Conservation (phyloP, 2,888 invertebrate genomes). For the Lucinisca nassula region DNA sequence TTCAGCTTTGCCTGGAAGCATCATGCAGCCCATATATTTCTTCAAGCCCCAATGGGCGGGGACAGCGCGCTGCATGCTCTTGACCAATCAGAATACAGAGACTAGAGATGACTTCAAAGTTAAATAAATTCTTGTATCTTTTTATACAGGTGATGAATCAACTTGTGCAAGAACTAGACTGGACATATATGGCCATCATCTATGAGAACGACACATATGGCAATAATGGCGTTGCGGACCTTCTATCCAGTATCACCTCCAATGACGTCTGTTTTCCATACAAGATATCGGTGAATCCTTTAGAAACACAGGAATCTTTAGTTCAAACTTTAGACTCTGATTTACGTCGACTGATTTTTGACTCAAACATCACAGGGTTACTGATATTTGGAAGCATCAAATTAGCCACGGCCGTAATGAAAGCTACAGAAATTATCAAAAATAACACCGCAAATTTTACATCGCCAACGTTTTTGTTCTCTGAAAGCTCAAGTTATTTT, state of each 20-base stretch:
- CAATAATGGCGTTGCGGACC: constrained; percentile 24
- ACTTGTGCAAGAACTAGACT: constrained; percentile 37
- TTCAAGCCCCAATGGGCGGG: no score
- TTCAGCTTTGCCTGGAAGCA: no score
- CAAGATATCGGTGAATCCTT: constrained; percentile 13
- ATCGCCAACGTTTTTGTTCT: constrained; percentile 53
- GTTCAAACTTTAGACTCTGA: neutral
- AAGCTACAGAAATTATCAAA: constrained; percentile 35
- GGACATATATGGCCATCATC: constrained; percentile 60
- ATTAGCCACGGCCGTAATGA: constrained; percentile 25
- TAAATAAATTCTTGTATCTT: no score
- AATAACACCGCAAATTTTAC: neutral
- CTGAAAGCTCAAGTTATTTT: constrained; percentile 48
- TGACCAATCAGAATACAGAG: no score
- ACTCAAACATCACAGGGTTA: constrained; percentile 37
- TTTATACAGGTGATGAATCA: constrained; percentile 53
- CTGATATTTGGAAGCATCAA: constrained; percentile 46
- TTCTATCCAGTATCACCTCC: constrained; percentile 1
- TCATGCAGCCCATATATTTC: no score
- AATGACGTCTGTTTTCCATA: constrained; percentile 53
- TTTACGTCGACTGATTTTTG: neutral
- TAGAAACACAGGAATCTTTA: neutral
- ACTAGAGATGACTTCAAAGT: no score
- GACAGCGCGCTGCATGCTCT: no score
- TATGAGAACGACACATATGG: constrained; percentile 64